A percentile compares a stretch with the other conserved stretches of the same genome.
These are phyloP conservation scores for Circaetus cinerascens DNA, from an alignment of 2,113 vertebrate species.

Conservation along the genomic window DNA sequence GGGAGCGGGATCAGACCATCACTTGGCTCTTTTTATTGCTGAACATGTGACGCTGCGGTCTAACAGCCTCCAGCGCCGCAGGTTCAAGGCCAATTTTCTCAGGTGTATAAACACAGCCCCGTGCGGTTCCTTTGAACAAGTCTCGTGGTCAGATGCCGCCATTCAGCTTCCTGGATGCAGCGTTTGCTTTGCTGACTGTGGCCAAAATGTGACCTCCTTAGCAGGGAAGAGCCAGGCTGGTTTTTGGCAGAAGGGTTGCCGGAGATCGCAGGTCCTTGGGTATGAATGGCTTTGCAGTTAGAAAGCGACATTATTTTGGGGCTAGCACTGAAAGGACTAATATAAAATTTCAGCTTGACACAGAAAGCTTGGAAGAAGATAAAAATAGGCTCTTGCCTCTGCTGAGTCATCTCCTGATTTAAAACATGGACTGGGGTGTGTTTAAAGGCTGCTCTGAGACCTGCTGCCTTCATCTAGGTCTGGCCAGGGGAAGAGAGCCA, in stretches of 20 bases:
- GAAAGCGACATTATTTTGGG: accelerated
- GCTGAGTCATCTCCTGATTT: neutral
- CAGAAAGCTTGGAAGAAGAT: neutral
- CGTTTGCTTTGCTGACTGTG: neutral
- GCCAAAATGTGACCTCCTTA: neutral
- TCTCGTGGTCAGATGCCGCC: neutral
- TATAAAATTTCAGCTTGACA: neutral
- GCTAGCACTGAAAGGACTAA: neutral
- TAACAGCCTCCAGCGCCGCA: accelerated
- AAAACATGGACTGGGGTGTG: neutral
- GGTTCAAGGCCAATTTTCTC: neutral
- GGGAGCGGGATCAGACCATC: neutral
- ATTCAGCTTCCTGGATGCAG: accelerated
- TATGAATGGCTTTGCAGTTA: neutral
- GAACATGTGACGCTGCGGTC: accelerated
- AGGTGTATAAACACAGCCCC: neutral
- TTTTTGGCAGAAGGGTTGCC: neutral
- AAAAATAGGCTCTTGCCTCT: neutral
- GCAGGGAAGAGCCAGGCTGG: neutral
- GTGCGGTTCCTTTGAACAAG: neutral
- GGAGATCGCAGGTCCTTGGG: accelerated
- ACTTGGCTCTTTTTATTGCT: neutral
- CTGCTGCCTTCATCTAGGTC: neutral
- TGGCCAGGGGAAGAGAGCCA: neutral
- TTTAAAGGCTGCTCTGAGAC: neutral